Base-by-base conservation (phyloP, 2,888 invertebrate genomes). In the Galeruca laticollis region DNA sequence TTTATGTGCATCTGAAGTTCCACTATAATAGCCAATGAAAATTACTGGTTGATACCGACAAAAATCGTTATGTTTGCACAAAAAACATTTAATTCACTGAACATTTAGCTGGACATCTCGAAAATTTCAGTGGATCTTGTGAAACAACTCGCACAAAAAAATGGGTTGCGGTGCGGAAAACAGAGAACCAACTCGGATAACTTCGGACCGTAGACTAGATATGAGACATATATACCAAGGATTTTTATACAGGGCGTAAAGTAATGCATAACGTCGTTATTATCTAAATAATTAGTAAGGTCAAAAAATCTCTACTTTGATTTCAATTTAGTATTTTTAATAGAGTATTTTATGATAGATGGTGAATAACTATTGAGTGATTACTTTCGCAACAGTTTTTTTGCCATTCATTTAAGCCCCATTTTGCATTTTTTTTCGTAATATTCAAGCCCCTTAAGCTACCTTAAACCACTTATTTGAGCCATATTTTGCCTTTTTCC, bases 91-190 rank as follows among this genome's bases (percentile, higher is more conserved):
- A 73, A 74, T 73, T 67, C 68, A 68, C 68, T 68, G 71, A 74
- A 76, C 73, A 75, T 73, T 75, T 69, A 68, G 66, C 69, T 65
- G 71, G 74, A 75, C 73, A 73, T 74, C 73, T 76, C 73, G 73
- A 70, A 73, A 71, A 75, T 74, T 74, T 62, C 72, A 62, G 60
- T 52, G 62, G 31, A 67, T 71, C 71, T 68, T 64, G 68, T 60
- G 68, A 67, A 69, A 67, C 69, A 18, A 59, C 51, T 62, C 60
- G 40, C 66, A 59, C n/a, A 69, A 68, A 63, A 65, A 72, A 64
- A 67, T 61, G 1, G 21, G 10, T 52, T 11, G 61, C 64, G 68
- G 60, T 63, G 60, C 52, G 60, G 60, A 40, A 68, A 63, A 69
- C 66, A 71, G 70, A 73, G 69, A n/a, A n/a, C 66, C 66, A 70